Conservation (phyloP, 2,888 invertebrate species). For the Liopterus haemorrhoidalis region DNA sequence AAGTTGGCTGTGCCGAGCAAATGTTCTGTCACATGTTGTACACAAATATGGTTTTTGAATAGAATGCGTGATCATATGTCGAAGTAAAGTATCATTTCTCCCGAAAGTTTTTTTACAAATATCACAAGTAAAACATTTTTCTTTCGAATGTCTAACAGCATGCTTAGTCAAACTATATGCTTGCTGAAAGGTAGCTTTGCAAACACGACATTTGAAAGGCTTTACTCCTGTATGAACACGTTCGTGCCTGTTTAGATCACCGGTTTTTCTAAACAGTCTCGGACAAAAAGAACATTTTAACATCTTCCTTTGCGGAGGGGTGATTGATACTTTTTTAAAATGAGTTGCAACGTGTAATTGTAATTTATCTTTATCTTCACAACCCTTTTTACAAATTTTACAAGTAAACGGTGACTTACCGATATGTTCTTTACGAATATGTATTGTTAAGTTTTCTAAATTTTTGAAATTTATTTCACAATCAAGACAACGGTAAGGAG, state of each 20-base stretch:
- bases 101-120: constrained; percentile 43
- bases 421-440: too few species aligned
- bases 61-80: constrained; percentile 43
- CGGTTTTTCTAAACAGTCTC: constrained; percentile 36
- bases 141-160: constrained; percentile 42
- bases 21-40: constrained; percentile 38
- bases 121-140: constrained; percentile 30
- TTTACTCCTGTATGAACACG: constrained; percentile 34
- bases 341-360: too few species aligned
- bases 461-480: too few species aligned
- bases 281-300: constrained; percentile 41
- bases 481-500: too few species aligned
- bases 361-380: too few species aligned
- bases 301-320: constrained; percentile 5
- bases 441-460: too few species aligned
- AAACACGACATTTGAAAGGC: constrained; percentile 38
- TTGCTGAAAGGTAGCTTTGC: too few species aligned
- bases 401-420: too few species aligned
- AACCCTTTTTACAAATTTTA: too few species aligned
- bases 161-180: constrained; percentile 44
- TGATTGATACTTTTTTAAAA: too few species aligned
- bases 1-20: constrained; percentile 39
- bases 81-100: constrained; percentile 41
- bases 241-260: constrained; percentile 37
- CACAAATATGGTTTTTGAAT: constrained; percentile 42